Evolutionary conservation across 2,797 vertebrate genomes (phyloP), one percentile per base, ranked within the genome.

Genomic region (Spinus pinus): DNA sequence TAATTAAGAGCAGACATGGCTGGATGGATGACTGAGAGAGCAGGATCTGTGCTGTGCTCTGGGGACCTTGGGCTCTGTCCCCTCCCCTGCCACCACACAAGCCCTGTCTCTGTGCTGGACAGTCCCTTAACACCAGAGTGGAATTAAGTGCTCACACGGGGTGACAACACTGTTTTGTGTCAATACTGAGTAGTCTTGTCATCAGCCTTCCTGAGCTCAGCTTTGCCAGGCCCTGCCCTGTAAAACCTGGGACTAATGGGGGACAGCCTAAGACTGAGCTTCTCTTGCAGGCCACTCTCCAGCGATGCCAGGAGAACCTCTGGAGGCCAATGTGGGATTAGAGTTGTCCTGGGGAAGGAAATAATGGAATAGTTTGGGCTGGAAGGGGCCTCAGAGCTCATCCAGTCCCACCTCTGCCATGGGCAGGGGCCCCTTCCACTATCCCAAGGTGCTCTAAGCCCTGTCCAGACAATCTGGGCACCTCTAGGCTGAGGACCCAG

Each of bases 1-100:
- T 81, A 95, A 97, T 97, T 90, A 92, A 75, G 70, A 90, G 71
- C 62, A 83, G 79, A 79, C 65, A 58, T 5, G 58, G 56, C 73
- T 86, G 93, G 86, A 42, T 92, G 90, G 75, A 78, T 94, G 83
- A 74, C 60, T 57, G 65, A 51, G 42, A 75, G 70, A 81, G 77
- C 30, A 54, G 67, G 49, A 64, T 54, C 27, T 56, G n/a, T 2
- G 23, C 89, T 84, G 70, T 71, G 53, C 78, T 66, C 67, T 3
- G 4, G 27, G 39, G 42, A 60, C 58, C 41, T 16, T 0, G 1
- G 44, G 53, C 35, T 74, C 72, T 71, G 60, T 35, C 50, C 41
- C 46, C 13, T 93, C 30, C 50, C 21, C 33, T 47, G 2, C 15
- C 39, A 15, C 41, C 13, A 19, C 7, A 31, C 0, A 0, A 2